Evolutionary conservation across 2,113 vertebrate species (phyloP).

Genomic region (Tragelaphus buxtoni): DNA sequence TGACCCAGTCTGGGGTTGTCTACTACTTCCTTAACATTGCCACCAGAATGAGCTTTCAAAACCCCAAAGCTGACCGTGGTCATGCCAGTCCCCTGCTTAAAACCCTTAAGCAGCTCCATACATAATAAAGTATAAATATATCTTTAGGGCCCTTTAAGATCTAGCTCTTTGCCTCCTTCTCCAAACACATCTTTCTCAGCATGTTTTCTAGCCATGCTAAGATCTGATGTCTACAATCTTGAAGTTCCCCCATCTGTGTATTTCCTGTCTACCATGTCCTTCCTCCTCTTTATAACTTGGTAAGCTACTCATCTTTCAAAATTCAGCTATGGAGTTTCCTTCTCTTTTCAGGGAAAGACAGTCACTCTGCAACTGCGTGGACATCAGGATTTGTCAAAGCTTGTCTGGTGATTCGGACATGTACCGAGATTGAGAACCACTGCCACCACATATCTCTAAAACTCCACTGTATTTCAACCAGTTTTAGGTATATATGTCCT

Average conservation of each 20-base stretch:
- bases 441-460: not conserved
- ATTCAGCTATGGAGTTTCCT: conserved; percentile 3
- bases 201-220: not conserved
- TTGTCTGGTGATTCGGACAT: not conserved
- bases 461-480: not conserved
- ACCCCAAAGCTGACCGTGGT: not conserved
- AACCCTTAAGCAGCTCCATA: not conserved
- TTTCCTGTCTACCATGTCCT: not conserved
- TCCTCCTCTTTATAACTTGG: conserved; percentile 7
- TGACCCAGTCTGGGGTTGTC: not conserved
- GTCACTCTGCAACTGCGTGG: not conserved
- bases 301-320: conserved; percentile 20
- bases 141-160: not conserved
- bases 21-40: not conserved
- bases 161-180: not conserved
- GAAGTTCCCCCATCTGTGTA: not conserved
- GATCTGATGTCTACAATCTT: conserved; percentile 10
- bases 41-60: not conserved
- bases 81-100: not conserved
- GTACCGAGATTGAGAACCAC: not conserved
- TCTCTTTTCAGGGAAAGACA: conserved; percentile 25
- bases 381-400: not conserved
- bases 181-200: conserved; percentile 4
- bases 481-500: not conserved
- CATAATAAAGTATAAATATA: not conserved